Conservation (phyloP, 2,888 invertebrate species). For the Stomorhina lunata region DNA sequence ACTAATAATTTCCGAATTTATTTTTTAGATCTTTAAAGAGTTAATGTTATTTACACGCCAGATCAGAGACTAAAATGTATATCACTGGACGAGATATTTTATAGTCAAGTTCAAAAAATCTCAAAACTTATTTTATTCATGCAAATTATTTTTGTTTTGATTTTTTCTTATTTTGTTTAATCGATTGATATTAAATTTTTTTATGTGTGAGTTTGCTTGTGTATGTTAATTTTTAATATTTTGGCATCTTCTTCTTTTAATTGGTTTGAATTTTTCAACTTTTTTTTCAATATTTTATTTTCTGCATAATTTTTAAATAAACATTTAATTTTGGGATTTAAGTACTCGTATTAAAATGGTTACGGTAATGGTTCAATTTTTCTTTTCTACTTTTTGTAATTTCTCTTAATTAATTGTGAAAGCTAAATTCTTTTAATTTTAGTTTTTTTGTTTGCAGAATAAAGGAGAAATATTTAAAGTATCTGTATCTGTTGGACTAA, state of each 20-base stretch:
- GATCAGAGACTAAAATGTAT: slow-evolving; percentile 44
- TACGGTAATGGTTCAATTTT: slow-evolving; percentile 29
- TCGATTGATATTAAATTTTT: background rate
- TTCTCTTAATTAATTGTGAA: background rate
- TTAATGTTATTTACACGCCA: slow-evolving; percentile 8
- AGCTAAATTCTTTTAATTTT: background rate
- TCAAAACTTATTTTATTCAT: slow-evolving; percentile 7
- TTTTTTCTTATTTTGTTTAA: background rate
- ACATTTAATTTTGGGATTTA: background rate
- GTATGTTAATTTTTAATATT: background rate
- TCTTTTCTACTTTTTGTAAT: background rate
- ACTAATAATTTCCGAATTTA: background rate
- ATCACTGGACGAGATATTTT: slow-evolving; percentile 30
- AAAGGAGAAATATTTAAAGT: no score
- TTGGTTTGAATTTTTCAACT: background rate
- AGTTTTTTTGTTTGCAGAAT: no score
- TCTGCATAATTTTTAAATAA: slow-evolving; percentile 24
- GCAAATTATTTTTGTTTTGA: slow-evolving; percentile 5
- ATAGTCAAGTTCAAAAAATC: slow-evolving; percentile 37
- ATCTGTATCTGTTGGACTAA: no score
- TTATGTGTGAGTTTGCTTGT: background rate
- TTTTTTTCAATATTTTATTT: background rate
- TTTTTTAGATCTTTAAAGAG: background rate
- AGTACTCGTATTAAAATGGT: slow-evolving; percentile 9
- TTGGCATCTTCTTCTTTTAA: background rate